Evolutionary conservation across 2,113 vertebrate genomes (phyloP).

Genomic region (Onychorhynchus coronatus): DNA sequence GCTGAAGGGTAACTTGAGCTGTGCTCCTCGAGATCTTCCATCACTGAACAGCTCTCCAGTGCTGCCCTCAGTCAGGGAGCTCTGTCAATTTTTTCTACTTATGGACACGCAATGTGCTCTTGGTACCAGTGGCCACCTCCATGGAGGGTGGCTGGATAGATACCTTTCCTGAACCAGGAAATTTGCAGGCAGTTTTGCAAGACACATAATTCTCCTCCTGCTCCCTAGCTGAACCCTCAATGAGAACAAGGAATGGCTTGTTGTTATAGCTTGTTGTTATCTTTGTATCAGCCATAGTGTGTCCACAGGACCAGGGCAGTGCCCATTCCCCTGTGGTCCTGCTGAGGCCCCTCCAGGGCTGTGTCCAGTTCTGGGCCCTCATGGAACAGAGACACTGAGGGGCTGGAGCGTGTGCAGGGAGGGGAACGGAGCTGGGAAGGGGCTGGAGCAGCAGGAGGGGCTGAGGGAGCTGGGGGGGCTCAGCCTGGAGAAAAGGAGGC

Average conservation of each 20-base stretch:
- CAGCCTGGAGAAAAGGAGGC: neutral
- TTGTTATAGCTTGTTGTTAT: neutral
- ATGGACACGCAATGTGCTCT: neutral
- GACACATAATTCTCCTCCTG: accelerated
- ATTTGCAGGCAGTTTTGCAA: neutral
- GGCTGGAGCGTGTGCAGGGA: neutral
- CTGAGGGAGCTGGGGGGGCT: neutral
- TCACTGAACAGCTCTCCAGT: neutral
- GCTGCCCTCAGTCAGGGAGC: neutral
- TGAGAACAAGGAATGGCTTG: neutral
- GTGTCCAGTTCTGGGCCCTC: neutral
- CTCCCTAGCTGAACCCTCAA: neutral
- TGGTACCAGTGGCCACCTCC: accelerated
- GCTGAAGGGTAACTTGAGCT: neutral
- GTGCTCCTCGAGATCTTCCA: neutral
- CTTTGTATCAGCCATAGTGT: neutral
- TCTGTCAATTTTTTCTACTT: neutral
- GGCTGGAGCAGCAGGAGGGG: neutral
- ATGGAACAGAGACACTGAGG: neutral
- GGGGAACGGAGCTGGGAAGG: neutral
- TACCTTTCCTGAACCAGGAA: neutral
- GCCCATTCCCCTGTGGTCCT: neutral
- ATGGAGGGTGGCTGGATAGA: accelerated
- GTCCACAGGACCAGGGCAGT: neutral
- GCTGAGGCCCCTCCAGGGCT: neutral